Base-by-base conservation (phyloP, 2,797 vertebrate species). In the Martes flavigula region DNA sequence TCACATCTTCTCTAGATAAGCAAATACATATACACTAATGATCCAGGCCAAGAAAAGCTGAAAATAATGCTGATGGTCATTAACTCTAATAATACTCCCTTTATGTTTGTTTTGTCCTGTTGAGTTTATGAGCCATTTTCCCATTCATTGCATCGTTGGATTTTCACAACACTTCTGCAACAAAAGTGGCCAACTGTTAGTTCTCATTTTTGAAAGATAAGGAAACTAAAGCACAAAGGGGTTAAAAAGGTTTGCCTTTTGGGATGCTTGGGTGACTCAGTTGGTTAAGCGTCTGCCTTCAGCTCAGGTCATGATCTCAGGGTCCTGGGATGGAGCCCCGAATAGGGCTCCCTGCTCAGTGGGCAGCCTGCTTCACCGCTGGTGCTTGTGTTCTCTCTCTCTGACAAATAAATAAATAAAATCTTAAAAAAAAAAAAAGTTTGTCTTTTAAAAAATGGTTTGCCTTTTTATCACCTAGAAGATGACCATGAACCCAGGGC, bases 51-150 rank as follows among this genome's bases (percentile, higher is more conserved):
- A 54, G 85, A 94, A 93, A 93, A 96, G 77, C 60, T 88, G 82
- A 78, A 97, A 96, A 87, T 91, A 64, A 93, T 58, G 70, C 32
- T 66, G 87, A 75, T 85, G 84, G n/a, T 73, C 91, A 96, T 97
- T 95, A 96, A 64, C 88, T 96, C 86, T 93, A 90, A 92, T 95
- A 95, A 94, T 73, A 48, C 85, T 97, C 64, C 84, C 56, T 96
- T 96, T 79, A 86, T 93, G 87, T 97, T 96, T 94, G 77, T 90
- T 97, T 93, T 91, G 40, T 96, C 72, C 87, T 94, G 35, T 96
- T 73, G 84, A 90, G 30, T 93, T 96, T 94, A 90, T 75, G 85
- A 90, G 40, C 94, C 87, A 92, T 93, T 96, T 97, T 97, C 72
- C 68, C 70, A 83, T 91, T 95, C 82, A 79, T 78, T 62, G 77